These are phyloP conservation scores for Harpagifer antarcticus DNA, from an alignment of 2,797 vertebrate genomes.

Conservation along the genomic window DNA sequence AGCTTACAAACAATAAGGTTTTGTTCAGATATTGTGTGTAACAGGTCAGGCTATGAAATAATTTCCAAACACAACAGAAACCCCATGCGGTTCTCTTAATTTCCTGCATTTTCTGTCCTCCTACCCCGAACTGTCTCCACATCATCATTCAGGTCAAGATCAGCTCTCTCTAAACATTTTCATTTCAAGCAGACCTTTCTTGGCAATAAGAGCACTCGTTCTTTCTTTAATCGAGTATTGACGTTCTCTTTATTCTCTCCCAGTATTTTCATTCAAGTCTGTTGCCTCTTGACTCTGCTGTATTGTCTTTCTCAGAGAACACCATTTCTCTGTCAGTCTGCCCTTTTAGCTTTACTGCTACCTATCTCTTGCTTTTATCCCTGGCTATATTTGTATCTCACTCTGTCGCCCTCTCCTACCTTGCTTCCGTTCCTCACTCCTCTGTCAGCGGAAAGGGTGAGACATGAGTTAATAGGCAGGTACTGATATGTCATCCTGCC, in stretches of 20 bases:
- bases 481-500: constrained; percentile 74
- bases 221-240: constrained; percentile 17
- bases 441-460: constrained; percentile 61
- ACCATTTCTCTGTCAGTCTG: constrained; percentile 31
- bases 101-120: background rate
- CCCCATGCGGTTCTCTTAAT: constrained; percentile 2
- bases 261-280: constrained; percentile 24
- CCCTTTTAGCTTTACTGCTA: constrained; percentile 19
- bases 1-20: constrained; percentile 6
- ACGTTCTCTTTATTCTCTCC: constrained; percentile 31
- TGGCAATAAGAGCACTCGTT: constrained; percentile 10
- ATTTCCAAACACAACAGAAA: constrained; percentile 13
- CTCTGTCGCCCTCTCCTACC: constrained; percentile 8
- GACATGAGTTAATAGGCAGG: constrained; percentile 73
- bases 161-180: constrained; percentile 22
- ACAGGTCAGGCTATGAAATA: constrained; percentile 3
- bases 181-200: constrained; percentile 21
- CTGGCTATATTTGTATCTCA: constrained; percentile 13
- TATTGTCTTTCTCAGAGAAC: constrained; percentile 16
- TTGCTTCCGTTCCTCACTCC: constrained; percentile 23
- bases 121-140: background rate
- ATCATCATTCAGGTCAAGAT: constrained; percentile 18
- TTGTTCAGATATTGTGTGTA: background rate
- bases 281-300: constrained; percentile 21
- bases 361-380: constrained; percentile 19